Evolutionary conservation across 2,797 vertebrate species (phyloP).

Genomic region (Hyperoplus lanceolatus): DNA sequence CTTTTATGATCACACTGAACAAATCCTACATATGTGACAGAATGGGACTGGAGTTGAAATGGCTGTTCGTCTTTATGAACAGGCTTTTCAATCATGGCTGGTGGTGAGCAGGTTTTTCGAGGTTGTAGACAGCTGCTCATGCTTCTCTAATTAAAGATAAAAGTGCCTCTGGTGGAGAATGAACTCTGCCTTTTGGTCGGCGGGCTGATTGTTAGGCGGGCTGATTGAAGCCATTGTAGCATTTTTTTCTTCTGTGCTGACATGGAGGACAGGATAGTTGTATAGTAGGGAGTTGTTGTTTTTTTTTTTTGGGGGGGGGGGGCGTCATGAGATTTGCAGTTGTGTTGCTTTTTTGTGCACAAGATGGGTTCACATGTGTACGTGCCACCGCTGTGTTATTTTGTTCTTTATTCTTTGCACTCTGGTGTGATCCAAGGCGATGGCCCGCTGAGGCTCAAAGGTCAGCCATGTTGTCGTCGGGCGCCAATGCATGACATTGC

Average conservation of each 20-base stretch:
- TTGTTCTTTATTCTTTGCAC: conserved; percentile 7
- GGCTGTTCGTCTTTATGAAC: conserved; percentile 37
- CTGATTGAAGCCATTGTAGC: conserved; percentile 68
- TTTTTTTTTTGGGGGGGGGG: not conserved
- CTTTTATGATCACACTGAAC: not conserved
- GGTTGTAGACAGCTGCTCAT: conserved; percentile 79
- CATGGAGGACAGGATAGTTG: conserved; percentile 52
- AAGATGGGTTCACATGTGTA: conserved; percentile 28
- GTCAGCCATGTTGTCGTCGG: conserved; percentile 81
- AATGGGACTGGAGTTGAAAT: conserved; percentile 32
- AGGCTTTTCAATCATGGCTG: conserved; percentile 39
- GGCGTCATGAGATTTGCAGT: conserved; percentile 19
- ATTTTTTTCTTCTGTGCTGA: conserved; percentile 62
- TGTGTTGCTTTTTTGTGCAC: conserved; percentile 14
- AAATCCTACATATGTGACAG: conserved; percentile 14
- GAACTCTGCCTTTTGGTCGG: conserved; percentile 71
- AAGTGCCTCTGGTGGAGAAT: conserved; percentile 79
- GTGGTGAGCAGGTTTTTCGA: conserved; percentile 55
- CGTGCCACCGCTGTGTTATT: conserved; percentile 2
- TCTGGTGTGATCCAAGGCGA: conserved; percentile 55
- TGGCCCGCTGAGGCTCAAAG: conserved; percentile 79
- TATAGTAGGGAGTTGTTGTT: conserved; percentile 8
- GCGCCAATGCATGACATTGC: conserved; percentile 81
- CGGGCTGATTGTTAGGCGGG: not conserved
- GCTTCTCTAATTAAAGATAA: conserved; percentile 83